phyloP scores from a whole-genome alignment of 2,888 invertebrate species.

The Seladonia tumulorum region DNA sequence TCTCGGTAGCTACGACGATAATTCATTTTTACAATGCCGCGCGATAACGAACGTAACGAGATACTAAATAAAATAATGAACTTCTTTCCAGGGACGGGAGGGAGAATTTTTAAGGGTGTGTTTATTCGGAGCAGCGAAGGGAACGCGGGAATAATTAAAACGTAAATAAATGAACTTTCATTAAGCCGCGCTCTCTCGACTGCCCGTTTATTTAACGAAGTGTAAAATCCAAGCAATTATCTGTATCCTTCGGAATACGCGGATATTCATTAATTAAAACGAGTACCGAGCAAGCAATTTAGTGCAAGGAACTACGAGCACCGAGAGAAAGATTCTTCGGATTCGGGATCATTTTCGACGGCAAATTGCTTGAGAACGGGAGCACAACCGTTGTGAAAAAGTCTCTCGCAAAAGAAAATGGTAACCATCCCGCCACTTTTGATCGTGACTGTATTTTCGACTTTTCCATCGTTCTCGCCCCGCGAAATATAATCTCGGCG shows the following conservation, averaged over 20 bases:
- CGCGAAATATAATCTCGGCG: constrained; percentile 63
- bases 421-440: not conserved
- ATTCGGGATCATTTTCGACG: not conserved
- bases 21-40: constrained; percentile 27
- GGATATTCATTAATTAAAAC: not conserved
- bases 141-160: constrained; percentile 51
- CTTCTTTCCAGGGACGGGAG: constrained; percentile 8
- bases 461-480: constrained; percentile 69
- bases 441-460: constrained; percentile 56
- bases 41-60: constrained; percentile 45
- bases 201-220: constrained; percentile 32
- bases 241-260: not conserved
- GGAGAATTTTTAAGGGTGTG: constrained; percentile 40
- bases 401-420: not conserved
- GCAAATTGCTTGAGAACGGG: not conserved
- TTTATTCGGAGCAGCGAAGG: constrained; percentile 31
- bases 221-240: constrained; percentile 34
- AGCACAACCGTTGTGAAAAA: not conserved
- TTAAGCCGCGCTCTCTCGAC: constrained; percentile 33
- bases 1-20: constrained; percentile 15
- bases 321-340: not conserved
- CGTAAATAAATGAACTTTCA: constrained; percentile 51
- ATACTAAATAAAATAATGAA: constrained; percentile 45
- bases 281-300: not conserved
- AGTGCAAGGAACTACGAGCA: not conserved